Percentiles rank a stretch among this genome's conserved stretches.
Evolutionary conservation across 2,797 vertebrate genomes (phyloP).

Genomic region (Platyrinchus mystaceus): DNA sequence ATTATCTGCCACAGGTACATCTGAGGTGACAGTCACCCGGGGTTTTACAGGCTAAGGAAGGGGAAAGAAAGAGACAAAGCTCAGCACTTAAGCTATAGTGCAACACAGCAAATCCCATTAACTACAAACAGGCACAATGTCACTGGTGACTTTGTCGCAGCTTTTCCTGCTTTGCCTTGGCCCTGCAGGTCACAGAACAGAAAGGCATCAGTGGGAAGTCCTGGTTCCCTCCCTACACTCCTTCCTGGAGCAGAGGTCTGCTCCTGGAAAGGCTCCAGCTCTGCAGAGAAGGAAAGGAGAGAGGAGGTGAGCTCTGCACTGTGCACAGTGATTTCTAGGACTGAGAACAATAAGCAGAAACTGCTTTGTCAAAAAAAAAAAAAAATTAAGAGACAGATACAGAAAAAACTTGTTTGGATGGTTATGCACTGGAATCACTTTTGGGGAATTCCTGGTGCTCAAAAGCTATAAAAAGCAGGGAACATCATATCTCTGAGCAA

Average conservation of each 20-base stretch:
- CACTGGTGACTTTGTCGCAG: fast-evolving
- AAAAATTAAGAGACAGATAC: neutral
- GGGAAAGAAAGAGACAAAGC: neutral
- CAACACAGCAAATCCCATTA: neutral
- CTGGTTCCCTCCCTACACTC: fast-evolving
- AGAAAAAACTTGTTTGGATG: neutral
- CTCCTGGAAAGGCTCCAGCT: neutral
- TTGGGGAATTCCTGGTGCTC: neutral
- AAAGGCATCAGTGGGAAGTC: neutral
- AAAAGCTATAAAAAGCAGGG: neutral
- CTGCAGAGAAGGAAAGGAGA: neutral
- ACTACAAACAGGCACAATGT: neutral
- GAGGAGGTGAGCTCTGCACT: neutral
- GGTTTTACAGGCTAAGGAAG: conserved; percentile 7
- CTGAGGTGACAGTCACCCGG: neutral
- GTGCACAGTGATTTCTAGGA: neutral
- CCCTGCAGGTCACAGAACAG: neutral
- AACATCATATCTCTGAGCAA: neutral
- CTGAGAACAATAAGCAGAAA: neutral
- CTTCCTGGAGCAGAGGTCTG: neutral
- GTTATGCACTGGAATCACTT: neutral
- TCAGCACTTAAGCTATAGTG: neutral
- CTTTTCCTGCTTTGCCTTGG: neutral
- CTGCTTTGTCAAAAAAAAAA: neutral
- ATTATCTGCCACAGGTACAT: neutral